These are phyloP conservation scores for Halcyon badia DNA, from an alignment of 2,797 vertebrate species.

Conservation along the genomic window DNA sequence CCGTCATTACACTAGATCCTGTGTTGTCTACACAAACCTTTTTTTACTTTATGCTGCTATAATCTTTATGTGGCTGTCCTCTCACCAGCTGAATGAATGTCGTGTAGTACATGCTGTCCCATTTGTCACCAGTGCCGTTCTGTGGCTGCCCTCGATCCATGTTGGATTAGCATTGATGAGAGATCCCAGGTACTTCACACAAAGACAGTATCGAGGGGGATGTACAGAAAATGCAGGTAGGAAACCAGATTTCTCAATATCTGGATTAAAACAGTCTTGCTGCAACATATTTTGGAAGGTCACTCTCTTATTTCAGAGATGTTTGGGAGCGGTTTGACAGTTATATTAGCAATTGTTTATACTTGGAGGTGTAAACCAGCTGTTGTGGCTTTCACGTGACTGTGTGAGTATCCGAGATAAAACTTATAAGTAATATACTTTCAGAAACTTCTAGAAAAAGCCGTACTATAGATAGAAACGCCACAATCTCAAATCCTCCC, in stretches of 20 bases:
- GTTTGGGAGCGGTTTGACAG: slow-evolving; percentile 2
- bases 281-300: neutral
- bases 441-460: slow-evolving; percentile 1
- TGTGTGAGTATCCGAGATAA: neutral
- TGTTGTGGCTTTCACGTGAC: slow-evolving; percentile 1
- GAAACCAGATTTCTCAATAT: neutral
- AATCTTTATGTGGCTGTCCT: slow-evolving; percentile 31
- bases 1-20: neutral
- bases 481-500: neutral
- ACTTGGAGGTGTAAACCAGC: slow-evolving; percentile 26
- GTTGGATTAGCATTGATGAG: neutral
- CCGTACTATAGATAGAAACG: neutral
- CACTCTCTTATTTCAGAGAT: neutral
- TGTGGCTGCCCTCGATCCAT: neutral
- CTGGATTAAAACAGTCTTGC: neutral
- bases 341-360: slow-evolving; percentile 35
- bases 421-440: neutral
- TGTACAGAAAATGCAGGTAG: neutral
- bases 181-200: neutral
- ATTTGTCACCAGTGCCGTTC: neutral
- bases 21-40: neutral
- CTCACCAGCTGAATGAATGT: slow-evolving; percentile 15
- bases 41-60: neutral
- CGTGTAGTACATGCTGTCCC: slow-evolving; percentile 20
- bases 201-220: neutral